Conservation (phyloP, 92 coral and sea anemone species). For the Bergia puertoricense region DNA sequence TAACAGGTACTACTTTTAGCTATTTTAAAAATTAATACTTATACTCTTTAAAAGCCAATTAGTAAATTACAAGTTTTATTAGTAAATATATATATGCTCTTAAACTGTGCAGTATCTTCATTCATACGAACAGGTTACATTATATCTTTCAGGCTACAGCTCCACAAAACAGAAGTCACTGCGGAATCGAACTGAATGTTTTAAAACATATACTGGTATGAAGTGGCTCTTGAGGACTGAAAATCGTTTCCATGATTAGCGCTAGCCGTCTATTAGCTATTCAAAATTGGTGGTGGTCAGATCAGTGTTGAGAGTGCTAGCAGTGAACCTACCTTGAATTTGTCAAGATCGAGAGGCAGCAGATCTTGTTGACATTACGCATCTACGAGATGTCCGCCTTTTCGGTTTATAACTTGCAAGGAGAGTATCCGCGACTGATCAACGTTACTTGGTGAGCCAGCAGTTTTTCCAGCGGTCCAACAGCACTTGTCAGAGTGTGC, state of each 20-base stretch:
- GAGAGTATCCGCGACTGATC: background rate
- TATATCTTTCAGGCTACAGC: too few relatives aligned
- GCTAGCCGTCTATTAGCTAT: too few relatives aligned
- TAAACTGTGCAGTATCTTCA: background rate
- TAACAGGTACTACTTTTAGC: background rate
- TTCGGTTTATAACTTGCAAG: background rate
- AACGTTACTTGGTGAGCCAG: background rate
- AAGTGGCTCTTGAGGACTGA: background rate
- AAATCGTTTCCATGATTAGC: background rate
- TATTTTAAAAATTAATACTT: background rate
- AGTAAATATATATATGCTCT: too few relatives aligned
- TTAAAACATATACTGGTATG: too few relatives aligned
- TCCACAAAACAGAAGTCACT: background rate
- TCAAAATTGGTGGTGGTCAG: background rate
- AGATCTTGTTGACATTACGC: background rate
- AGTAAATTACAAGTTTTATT: too few relatives aligned
- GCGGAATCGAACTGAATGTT: background rate
- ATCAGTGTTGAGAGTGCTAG: background rate
- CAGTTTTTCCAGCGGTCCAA: background rate
- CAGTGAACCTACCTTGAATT: background rate
- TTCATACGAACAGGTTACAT: too few relatives aligned
- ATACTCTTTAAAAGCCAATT: background rate
- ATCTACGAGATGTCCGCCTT: background rate
- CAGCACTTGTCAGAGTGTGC: background rate
- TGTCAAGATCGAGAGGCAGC: background rate